Evolutionary conservation across 2,888 invertebrate species (phyloP), one percentile per base, ranked within the genome.

Genomic region (Xestia sexstrigata): DNA sequence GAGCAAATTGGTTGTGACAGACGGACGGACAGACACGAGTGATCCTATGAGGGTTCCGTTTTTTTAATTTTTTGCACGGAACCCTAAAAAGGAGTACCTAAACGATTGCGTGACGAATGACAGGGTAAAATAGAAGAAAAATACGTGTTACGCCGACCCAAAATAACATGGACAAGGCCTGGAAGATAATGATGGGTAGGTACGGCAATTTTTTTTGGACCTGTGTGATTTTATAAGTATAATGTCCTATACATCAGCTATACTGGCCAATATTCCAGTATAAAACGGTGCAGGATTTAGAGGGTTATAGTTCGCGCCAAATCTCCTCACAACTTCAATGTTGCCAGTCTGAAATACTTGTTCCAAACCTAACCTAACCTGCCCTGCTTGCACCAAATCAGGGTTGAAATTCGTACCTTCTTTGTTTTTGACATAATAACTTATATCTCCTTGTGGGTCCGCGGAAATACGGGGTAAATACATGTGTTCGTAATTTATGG

Each of bases 261-360:
- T 26, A 0, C 81, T 79, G 42, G 74, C 81, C 0, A 89, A 0
- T 0, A 89, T 0, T 0, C 92, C 94, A 0, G 76, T 23, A 2
- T 84, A 71, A 35, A 93, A 87, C 0, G 92, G 91, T 7, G 84
- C 85, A 0, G 90, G 91, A 0, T 89, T 81, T 0, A 89, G 78
- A 0, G 95, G 95, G n/a, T 94, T 95, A 72, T 91, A 94, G 49
- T 95, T 95, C 0, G 95, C 76, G 0, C 95, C 95, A 71, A 90
- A 96, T 4, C 93, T 78, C 0, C 91, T 83, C 0, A 95, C 90
- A 0, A 93, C 90, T 23, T 91, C 90, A 6, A 95, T 93, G 81
- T 94, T 93, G 0, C 93, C 93, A 23, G 89, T 93, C 39, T 91
- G 91, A 60, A 92, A 94, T 0, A 91, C 84, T 20, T 88, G 89